Conservation (phyloP, 2,113 vertebrate genomes). For the Ctenomys sociabilis region DNA sequence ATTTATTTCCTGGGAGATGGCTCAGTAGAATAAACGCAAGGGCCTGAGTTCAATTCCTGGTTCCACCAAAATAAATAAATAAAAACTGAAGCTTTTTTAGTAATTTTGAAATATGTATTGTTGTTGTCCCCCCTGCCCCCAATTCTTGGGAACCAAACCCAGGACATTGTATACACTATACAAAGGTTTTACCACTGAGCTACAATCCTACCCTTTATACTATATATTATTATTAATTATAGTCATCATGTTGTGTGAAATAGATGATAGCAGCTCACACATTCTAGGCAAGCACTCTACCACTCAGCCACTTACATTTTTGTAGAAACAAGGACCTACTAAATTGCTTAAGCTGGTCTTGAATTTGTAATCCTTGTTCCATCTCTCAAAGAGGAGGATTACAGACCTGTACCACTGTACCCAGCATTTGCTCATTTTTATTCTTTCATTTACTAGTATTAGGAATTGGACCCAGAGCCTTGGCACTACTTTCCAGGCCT, state of each 20-base stretch:
- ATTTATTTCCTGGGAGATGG: too few relatives aligned
- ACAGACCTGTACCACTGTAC: not conserved
- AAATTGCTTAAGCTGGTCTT: not conserved
- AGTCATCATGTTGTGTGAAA: not conserved
- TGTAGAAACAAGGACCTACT: not conserved
- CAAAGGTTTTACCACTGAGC: not conserved
- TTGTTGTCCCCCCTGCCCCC: fast-evolving
- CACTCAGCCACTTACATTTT: not conserved
- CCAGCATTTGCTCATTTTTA: not conserved
- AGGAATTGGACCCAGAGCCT: not conserved
- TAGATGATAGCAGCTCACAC: not conserved
- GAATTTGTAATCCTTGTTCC: not conserved
- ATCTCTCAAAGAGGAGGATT: not conserved
- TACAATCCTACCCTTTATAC: not conserved
- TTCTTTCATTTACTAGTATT: not conserved
- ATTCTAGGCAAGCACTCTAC: not conserved
- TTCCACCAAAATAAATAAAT: too few relatives aligned
- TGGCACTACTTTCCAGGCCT: not conserved
- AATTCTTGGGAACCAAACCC: not conserved
- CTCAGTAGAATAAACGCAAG: too few relatives aligned
- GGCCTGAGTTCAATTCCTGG: too few relatives aligned
- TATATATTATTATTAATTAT: not conserved
- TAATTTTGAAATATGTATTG: not conserved
- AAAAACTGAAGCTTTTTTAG: too few relatives aligned
- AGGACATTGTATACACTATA: not conserved